A percentile compares a stretch with the other conserved stretches of the same genome.
Conservation (phyloP, 2,113 vertebrate species). For the Tenrec ecaudatus region DNA sequence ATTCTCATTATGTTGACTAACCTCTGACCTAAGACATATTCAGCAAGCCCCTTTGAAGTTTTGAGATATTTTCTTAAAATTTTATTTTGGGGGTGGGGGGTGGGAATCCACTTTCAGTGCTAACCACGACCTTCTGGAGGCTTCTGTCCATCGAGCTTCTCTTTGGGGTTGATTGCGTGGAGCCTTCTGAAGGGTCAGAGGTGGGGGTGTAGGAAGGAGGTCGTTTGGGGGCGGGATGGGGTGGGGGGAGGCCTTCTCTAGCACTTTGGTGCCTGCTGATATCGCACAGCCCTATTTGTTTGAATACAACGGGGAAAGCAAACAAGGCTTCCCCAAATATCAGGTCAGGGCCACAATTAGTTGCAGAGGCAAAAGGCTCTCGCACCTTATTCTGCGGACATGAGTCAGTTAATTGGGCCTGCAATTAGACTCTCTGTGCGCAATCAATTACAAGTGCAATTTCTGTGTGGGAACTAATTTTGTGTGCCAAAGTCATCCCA, state of each 20-base stretch:
- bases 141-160: not conserved
- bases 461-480: constrained; percentile 78
- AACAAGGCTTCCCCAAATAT: constrained; percentile 12
- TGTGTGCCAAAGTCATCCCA: constrained; percentile 62
- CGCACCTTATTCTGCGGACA: constrained; percentile 63
- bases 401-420: constrained; percentile 64
- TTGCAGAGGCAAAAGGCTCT: constrained; percentile 60
- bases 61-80: constrained; percentile 25
- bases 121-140: not conserved
- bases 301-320: constrained; percentile 26
- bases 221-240: not conserved
- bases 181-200: not conserved
- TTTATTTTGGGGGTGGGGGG: constrained; percentile 29
- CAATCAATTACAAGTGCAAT: constrained; percentile 78
- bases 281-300: not conserved
- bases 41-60: constrained; percentile 35
- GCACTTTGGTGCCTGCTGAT: not conserved
- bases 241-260: not conserved
- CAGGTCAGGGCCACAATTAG: constrained; percentile 56
- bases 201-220: not conserved
- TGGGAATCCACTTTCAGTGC: not conserved
- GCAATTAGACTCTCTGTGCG: constrained; percentile 74
- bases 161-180: not conserved
- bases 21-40: constrained; percentile 29
- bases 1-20: constrained; percentile 25